Percentiles rank a stretch among this genome's conserved stretches.
These are phyloP conservation scores for Drosophila micromelanica DNA, from an alignment of 1,140 invertebrate species.

Conservation along the genomic window DNA sequence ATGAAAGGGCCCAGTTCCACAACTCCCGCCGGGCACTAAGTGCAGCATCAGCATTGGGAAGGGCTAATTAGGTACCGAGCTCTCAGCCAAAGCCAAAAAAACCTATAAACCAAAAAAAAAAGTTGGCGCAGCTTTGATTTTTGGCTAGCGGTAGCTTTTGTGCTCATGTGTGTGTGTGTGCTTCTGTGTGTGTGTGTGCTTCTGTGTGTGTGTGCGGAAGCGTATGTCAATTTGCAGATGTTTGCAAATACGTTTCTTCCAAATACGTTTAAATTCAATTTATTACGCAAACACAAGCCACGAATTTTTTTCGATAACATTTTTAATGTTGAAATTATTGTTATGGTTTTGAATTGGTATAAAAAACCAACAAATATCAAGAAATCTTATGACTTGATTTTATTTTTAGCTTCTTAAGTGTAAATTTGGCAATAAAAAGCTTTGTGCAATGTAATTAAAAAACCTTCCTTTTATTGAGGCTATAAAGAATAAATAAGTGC, in stretches of 20 bases:
- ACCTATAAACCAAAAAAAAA: neutral
- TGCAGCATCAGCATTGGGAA: constrained; percentile 14
- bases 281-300: neutral
- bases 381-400: too few relatives aligned
- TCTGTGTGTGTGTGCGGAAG: constrained; percentile 1
- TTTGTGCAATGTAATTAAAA: too few relatives aligned
- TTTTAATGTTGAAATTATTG: neutral
- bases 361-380: too few relatives aligned
- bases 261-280: constrained; percentile 1
- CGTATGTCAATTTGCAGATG: constrained; percentile 9
- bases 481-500: too few relatives aligned
- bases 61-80: constrained; percentile 3
- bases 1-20: constrained; percentile 26
- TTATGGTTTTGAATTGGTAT: neutral
- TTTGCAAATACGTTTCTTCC: neutral
- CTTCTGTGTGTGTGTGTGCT: neutral
- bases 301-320: too few relatives aligned
- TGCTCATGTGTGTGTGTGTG: neutral
- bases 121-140: neutral
- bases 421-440: too few relatives aligned
- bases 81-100: neutral
- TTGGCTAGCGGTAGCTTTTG: constrained; percentile 1
- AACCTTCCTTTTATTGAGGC: too few relatives aligned
- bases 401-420: too few relatives aligned
- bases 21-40: neutral